A percentile compares a stretch with the other conserved stretches of the same genome.
These are phyloP conservation scores for Galeopsomyia nigrocyanea DNA, from an alignment of 2,888 invertebrate genomes.

Conservation along the genomic window DNA sequence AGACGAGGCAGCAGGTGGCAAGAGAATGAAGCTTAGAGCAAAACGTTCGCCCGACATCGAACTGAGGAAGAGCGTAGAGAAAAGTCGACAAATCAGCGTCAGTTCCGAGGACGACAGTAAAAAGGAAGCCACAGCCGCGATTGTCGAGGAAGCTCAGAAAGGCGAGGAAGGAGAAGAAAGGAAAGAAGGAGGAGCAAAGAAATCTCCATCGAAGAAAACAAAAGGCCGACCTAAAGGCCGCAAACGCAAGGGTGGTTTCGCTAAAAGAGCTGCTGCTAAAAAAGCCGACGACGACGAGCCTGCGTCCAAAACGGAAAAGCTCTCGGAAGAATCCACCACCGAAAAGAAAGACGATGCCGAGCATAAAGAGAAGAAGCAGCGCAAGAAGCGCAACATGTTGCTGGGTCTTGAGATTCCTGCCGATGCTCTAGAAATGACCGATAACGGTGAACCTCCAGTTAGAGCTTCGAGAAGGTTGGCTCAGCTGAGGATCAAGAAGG, in stretches of 20 bases:
- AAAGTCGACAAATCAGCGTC: slow-evolving; percentile 58
- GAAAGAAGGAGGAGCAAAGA: neutral
- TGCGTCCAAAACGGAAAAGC: slow-evolving; percentile 22
- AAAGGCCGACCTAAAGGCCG: slow-evolving; percentile 51
- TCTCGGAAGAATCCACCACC: slow-evolving; percentile 7
- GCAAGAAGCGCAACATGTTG: slow-evolving; percentile 67
- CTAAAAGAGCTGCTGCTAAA: slow-evolving; percentile 26
- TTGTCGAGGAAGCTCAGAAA: slow-evolving; percentile 30
- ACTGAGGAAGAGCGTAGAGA: slow-evolving; percentile 63
- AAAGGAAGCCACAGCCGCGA: slow-evolving; percentile 15
- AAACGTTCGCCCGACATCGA: slow-evolving; percentile 60
- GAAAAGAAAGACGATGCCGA: slow-evolving; percentile 9
- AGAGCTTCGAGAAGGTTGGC: slow-evolving; percentile 89
- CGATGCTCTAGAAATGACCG: slow-evolving; percentile 52
- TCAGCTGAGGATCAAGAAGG: slow-evolving; percentile 88
- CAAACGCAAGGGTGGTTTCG: slow-evolving; percentile 48
- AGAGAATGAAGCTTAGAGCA: slow-evolving; percentile 61
- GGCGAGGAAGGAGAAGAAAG: slow-evolving; percentile 28
- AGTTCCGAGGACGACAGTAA: slow-evolving; percentile 63
- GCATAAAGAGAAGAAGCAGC: slow-evolving; percentile 55
- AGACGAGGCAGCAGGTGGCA: slow-evolving; percentile 60
- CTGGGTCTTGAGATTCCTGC: slow-evolving; percentile 70
- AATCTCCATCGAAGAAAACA: slow-evolving; percentile 33
- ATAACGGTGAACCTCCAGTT: slow-evolving; percentile 72
- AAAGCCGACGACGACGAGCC: slow-evolving; percentile 28